A percentile compares a stretch with the other conserved stretches of the same genome.
Conservation (phyloP, 2,113 vertebrate species). For the Peromyscus polionotus region DNA sequence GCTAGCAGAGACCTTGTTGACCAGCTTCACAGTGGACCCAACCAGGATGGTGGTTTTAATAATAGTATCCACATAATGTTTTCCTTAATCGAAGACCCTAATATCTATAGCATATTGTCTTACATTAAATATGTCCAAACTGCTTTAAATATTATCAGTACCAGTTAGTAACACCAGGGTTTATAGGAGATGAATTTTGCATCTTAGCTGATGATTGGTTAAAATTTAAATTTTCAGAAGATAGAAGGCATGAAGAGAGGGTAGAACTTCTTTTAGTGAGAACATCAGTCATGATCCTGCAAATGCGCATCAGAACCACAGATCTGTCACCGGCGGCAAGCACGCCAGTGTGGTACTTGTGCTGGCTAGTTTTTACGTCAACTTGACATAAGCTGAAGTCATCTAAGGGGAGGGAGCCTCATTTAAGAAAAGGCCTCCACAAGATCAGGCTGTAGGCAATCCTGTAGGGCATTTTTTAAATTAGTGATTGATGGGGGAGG, state of each 20-base stretch:
- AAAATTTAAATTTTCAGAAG: not conserved
- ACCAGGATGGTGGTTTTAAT: not conserved
- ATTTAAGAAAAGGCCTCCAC: not conserved
- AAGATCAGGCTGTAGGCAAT: not conserved
- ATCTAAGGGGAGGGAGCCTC: not conserved
- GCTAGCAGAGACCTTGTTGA: not conserved
- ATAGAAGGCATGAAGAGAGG: not conserved
- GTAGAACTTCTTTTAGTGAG: not conserved
- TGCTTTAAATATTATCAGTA: not conserved
- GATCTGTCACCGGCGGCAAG: not conserved
- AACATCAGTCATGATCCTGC: not conserved
- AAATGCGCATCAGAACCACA: not conserved
- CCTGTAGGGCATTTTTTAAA: not conserved
- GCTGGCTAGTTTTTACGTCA: not conserved
- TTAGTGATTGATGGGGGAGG: not conserved
- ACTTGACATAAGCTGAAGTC: not conserved
- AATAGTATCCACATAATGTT: not conserved
- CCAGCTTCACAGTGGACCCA: not conserved
- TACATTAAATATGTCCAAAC: not conserved
- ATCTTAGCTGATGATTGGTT: not conserved
- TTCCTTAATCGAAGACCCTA: not conserved
- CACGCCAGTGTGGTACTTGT: too few species aligned
- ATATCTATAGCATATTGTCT: not conserved
- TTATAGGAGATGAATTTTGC: not conserved
- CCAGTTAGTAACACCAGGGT: not conserved